phyloP scores from a whole-genome alignment of 1,140 invertebrate genomes.

The Sycobia sp. region DNA sequence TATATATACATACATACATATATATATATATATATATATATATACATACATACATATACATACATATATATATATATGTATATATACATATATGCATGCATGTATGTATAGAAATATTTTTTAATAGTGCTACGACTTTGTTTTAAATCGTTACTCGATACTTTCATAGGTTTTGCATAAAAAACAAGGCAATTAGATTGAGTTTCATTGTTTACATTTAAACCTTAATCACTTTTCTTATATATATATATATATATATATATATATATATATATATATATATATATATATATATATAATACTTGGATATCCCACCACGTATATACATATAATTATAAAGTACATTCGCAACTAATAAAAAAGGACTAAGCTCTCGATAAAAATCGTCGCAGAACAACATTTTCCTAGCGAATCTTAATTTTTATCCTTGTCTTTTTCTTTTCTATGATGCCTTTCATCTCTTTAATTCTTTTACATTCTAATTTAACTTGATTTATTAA shows the following conservation, averaged over 20 bases:
- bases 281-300: constrained; percentile 44
- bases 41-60: constrained; percentile 39
- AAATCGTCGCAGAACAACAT: constrained; percentile 41
- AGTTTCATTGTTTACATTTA: constrained; percentile 57
- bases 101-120: constrained; percentile 39
- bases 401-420: constrained; percentile 8
- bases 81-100: constrained; percentile 33
- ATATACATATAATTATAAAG: constrained; percentile 48
- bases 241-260: constrained; percentile 30
- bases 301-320: constrained; percentile 43
- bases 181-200: constrained; percentile 62
- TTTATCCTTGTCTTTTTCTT: neutral
- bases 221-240: constrained; percentile 45
- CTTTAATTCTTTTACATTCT: too few species aligned
- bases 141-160: constrained; percentile 54
- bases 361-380: constrained; percentile 55
- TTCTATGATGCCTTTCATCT: constrained; percentile 3
- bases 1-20: too few species aligned
- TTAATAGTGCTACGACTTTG: constrained; percentile 47
- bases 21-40: too few species aligned
- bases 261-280: constrained; percentile 24
- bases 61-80: constrained; percentile 26
- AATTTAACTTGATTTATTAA: too few species aligned
- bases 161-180: constrained; percentile 59
- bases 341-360: constrained; percentile 53